phyloP scores from a whole-genome alignment of 2,888 invertebrate genomes.

The Caenorhabditis imperialis region DNA sequence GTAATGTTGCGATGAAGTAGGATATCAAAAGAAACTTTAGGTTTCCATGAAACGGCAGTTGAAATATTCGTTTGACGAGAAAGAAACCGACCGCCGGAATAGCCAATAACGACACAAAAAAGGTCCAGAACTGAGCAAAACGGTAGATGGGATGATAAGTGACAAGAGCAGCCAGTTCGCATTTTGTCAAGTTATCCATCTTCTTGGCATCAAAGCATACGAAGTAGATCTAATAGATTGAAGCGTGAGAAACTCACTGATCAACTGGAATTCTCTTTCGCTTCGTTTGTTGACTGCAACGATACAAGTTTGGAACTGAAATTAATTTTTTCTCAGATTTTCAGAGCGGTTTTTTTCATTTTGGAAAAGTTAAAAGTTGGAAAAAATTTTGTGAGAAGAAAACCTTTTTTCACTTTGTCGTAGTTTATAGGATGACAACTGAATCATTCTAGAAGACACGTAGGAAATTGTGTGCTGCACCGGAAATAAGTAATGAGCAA shows the following conservation, averaged over 20 bases:
- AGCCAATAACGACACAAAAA: constrained; percentile 19
- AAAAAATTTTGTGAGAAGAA: background rate
- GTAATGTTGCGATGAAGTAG: constrained; percentile 3
- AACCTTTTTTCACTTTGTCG: background rate
- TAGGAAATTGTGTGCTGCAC: no score
- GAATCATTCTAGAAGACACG: no score
- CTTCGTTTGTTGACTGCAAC: no score
- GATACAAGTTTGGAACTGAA: no score
- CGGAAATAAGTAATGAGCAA: no score
- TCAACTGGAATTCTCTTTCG: no score
- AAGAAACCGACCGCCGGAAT: constrained; percentile 8
- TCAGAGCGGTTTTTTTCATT: background rate
- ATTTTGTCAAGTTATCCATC: constrained; percentile 10
- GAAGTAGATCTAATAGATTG: no score
- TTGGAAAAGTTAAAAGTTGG: background rate
- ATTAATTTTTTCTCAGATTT: constrained; percentile 2
- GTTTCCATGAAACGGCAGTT: constrained; percentile 29
- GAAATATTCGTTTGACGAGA: constrained; percentile 7
- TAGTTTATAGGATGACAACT: background rate
- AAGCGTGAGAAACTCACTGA: no score
- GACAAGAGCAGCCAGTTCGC: constrained; percentile 13
- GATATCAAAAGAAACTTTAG: constrained; percentile 18
- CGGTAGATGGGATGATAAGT: constrained; percentile 35
- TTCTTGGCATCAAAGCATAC: no score
- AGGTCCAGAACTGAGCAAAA: constrained; percentile 21